Evolutionary conservation across 1,140 invertebrate genomes (phyloP).

Genomic region (Heterodera carotae): DNA sequence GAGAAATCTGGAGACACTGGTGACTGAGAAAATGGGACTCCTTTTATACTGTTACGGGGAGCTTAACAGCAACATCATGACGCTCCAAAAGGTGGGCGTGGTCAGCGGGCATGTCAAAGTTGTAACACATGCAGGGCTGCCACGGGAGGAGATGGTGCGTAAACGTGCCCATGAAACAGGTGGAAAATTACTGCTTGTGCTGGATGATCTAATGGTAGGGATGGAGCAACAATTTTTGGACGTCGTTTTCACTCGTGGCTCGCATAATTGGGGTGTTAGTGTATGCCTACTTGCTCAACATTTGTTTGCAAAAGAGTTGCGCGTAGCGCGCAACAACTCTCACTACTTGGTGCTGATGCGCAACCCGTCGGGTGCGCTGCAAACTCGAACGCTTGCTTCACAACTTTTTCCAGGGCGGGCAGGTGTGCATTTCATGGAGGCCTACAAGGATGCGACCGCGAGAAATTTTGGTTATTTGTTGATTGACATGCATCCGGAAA

Average conservation of each 20-base stretch:
- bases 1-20: not conserved
- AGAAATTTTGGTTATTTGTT: constrained; percentile 32
- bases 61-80: constrained; percentile 31
- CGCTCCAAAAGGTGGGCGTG: not conserved
- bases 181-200: constrained; percentile 22
- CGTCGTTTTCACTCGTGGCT: constrained; percentile 36
- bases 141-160: constrained; percentile 8
- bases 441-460: constrained; percentile 28
- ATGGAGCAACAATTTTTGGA: constrained; percentile 33
- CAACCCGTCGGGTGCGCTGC: constrained; percentile 36
- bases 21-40: constrained; percentile 10
- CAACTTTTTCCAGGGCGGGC: constrained; percentile 36
- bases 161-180: not conserved
- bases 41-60: constrained; percentile 41
- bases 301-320: constrained; percentile 45
- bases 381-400: constrained; percentile 33
- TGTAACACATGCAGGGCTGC: constrained; percentile 22
- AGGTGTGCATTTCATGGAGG: constrained; percentile 29
- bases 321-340: constrained; percentile 37
- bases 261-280: constrained; percentile 41
- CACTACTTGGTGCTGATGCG: constrained; percentile 45
- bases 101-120: not conserved
- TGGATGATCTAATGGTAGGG: constrained; percentile 35
- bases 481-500: constrained; percentile 32
- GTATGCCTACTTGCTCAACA: constrained; percentile 38